Evolutionary conservation across 2,113 vertebrate species (phyloP), one percentile per base, ranked within the genome.

Genomic region (Bujurquina vittata): DNA sequence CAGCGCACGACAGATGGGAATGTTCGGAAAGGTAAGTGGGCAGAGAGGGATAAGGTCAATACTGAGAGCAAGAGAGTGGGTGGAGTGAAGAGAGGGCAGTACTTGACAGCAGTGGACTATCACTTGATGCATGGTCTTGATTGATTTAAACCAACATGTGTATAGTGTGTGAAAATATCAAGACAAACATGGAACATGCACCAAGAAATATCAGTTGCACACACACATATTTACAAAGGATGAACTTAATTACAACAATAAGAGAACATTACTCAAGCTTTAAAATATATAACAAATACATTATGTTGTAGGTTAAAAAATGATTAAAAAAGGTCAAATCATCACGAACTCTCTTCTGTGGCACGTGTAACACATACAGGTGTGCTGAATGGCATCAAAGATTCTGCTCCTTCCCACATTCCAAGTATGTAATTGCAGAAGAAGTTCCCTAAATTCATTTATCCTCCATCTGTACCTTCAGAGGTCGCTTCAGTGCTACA

Each of bases 21-120:
- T 76, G 95, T 96, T 89, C 94, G 96, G 75, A 96, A 96, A 96
- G 96, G 96, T 96, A 96, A 84, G 94, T 81, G 61, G 49, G 72
- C 22, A 22, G 82, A 82, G 20, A 4, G 59, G n/a, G 18, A 12
- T 72, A 18, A 55, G 20, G 9, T 55, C 9, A 3, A 78, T 40
- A 20, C 1, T 18, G 80, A 60, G 23, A 26, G 23, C 5, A 40
- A 35, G 5, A 55, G 23, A 63, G 75, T n/a, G 18, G 35, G 40
- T 10, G 40, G 43, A 20, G 63, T 35, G 12, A 69, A 55, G 55
- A 49, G 46, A 67, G 73, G 78, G 58, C 7, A 35, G 29, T 80
- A 77, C 83, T 35, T 81, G 81, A 91, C 67, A 91, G 81, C 77
- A 77, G 77, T 35, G 62, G 73, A 62, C 61, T 73, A 83, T 86